phyloP scores from a whole-genome alignment of 2,797 vertebrate genomes.

The Tenualosa ilisha region DNA sequence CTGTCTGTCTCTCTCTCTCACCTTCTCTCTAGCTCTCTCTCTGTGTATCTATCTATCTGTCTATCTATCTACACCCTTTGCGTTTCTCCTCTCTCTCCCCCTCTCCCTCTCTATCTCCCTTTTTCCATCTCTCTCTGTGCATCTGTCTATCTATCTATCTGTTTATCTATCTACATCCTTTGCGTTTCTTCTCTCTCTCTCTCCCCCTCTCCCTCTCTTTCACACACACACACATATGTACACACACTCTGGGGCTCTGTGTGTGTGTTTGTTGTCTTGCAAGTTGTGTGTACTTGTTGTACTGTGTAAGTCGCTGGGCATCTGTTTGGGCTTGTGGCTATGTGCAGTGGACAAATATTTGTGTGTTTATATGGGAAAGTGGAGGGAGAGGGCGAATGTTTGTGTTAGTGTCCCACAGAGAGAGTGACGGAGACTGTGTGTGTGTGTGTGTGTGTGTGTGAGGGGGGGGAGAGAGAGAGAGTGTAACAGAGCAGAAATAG shows the following conservation, averaged over 20 bases:
- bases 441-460: slow-evolving; percentile 19
- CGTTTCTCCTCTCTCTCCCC: not conserved
- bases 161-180: no score
- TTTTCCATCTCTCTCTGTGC: not conserved
- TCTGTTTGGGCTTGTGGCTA: slow-evolving; percentile 10
- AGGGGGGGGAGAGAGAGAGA: slow-evolving; percentile 34
- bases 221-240: not conserved
- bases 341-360: slow-evolving; percentile 8
- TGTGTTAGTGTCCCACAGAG: not conserved
- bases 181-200: no score
- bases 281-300: not conserved
- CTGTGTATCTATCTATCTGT: not conserved
- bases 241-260: not conserved
- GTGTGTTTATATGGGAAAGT: not conserved
- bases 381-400: not conserved
- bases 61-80: not conserved
- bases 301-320: not conserved
- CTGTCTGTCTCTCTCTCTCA: not conserved
- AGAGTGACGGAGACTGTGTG: not conserved
- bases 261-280: not conserved
- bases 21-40: not conserved
- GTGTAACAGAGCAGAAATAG: slow-evolving; percentile 17
- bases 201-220: no score
- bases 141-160: no score
- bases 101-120: not conserved